These are phyloP conservation scores for Ferdinandea cuprea DNA, from an alignment of 2,888 invertebrate species.

Conservation along the genomic window DNA sequence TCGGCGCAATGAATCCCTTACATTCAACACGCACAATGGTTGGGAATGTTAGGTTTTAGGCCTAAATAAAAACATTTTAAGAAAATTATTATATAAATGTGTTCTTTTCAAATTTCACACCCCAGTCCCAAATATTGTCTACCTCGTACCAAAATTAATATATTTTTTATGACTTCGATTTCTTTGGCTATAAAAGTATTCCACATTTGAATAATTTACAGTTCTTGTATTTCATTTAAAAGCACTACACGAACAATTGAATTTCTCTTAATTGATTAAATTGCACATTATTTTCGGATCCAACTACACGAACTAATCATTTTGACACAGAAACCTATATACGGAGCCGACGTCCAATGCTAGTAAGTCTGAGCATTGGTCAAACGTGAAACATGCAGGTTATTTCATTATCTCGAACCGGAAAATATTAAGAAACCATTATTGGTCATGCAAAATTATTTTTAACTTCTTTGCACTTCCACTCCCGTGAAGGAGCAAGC, in stretches of 20 bases:
- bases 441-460: constrained; percentile 49
- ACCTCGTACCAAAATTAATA: no score
- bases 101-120: no score
- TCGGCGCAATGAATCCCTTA: no score
- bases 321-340: constrained; percentile 25
- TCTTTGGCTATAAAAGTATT: no score
- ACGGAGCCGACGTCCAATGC: constrained; percentile 5
- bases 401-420: constrained; percentile 34
- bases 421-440: constrained; percentile 50
- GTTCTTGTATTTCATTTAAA: no score
- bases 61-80: no score
- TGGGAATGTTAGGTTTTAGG: no score
- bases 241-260: background rate
- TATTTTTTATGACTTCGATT: no score
- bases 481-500: constrained; percentile 30
- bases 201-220: no score
- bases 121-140: no score
- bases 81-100: no score
- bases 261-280: constrained; percentile 18
- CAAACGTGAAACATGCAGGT: constrained; percentile 56
- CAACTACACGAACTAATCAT: constrained; percentile 16
- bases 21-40: no score
- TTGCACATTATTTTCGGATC: constrained; percentile 9
- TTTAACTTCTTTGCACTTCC: constrained; percentile 19
- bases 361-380: constrained; percentile 9